Base-by-base conservation (phyloP, 2,888 invertebrate species). In the Xestia sexstrigata region DNA sequence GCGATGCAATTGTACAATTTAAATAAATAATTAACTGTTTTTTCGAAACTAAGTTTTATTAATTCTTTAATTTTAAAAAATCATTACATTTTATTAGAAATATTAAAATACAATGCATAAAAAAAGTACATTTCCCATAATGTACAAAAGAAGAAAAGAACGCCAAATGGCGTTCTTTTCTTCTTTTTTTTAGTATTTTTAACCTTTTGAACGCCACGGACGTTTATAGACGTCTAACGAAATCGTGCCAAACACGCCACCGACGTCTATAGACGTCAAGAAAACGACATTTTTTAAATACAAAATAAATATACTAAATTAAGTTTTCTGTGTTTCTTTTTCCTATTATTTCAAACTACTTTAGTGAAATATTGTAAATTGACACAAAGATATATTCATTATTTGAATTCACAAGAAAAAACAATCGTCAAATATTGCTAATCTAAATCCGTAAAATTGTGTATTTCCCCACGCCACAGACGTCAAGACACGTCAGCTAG, bases 291-390 rank as follows among this genome's bases (percentile, higher is more conserved):
- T 78, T 73, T 55, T 55, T 42, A 45, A 45, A 9, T 52, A 73
- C 7, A 52, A 73, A 52, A 73, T 52, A 52, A 68, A 70, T 58
- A 45, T 70, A 68, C 62, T 11, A 72, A 52, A 72, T 30, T 52
- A 35, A 35, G 35, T 35, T 35, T 35, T 35, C 35, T 35, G 35
- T 35, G 35, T 35, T 35, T 35, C 35, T 76, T 76, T 76, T 72
- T 67, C 26, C 30, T 76, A 72, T 60, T 76, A 72, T 76, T 72
- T 60, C 15, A 76, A 67, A 76, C 72, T 76, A 68, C 49, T 20
- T 74, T 74, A 77, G n/a, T 68, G 52, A 68, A 23, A 74, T 77
- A 69, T 77, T 77, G 74, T 47, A 77, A 77, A 77, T 7, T 30
- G 42, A 9, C 70, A 30, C 70, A 70, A 70, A 70, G 23, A 70